Percentiles rank a stretch among this genome's conserved stretches.
Evolutionary conservation across 1,140 invertebrate species (phyloP).

Genomic region (Hirudo medicinalis): DNA sequence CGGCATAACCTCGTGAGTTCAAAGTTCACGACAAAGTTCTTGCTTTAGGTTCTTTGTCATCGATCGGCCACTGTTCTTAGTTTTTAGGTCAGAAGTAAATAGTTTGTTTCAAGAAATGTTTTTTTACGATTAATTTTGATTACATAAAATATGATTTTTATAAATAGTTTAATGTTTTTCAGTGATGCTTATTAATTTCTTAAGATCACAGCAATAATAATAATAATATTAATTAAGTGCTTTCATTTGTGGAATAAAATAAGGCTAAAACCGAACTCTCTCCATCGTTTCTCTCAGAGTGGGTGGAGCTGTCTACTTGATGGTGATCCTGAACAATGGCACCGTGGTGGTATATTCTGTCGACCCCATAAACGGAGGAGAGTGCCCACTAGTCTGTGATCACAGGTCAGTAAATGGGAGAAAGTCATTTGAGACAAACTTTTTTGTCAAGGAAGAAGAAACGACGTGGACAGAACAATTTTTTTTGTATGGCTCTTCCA

Average conservation of each 20-base stretch:
- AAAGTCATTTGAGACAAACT: no score
- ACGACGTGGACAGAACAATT: no score
- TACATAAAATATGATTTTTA: background rate
- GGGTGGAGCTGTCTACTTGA: background rate
- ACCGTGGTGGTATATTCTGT: constrained; percentile 10
- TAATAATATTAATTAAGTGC: background rate
- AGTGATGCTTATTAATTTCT: background rate
- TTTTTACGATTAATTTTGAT: background rate
- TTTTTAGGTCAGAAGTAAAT: background rate
- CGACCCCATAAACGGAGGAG: constrained; percentile 13
- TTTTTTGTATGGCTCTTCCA: no score
- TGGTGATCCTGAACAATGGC: constrained; percentile 11
- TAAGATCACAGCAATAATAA: background rate
- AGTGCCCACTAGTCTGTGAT: constrained; percentile 6
- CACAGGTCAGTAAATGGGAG: constrained; percentile 1
- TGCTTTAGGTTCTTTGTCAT: no score
- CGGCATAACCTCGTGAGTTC: background rate
- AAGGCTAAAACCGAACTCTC: background rate
- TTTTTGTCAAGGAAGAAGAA: no score
- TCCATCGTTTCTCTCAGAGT: background rate
- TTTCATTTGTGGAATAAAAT: background rate
- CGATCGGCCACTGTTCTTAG: background rate
- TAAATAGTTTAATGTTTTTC: background rate
- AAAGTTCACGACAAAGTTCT: no score
- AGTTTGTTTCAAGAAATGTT: background rate